These are phyloP conservation scores for Spisula solida DNA, from an alignment of 2,888 invertebrate genomes.

Conservation along the genomic window DNA sequence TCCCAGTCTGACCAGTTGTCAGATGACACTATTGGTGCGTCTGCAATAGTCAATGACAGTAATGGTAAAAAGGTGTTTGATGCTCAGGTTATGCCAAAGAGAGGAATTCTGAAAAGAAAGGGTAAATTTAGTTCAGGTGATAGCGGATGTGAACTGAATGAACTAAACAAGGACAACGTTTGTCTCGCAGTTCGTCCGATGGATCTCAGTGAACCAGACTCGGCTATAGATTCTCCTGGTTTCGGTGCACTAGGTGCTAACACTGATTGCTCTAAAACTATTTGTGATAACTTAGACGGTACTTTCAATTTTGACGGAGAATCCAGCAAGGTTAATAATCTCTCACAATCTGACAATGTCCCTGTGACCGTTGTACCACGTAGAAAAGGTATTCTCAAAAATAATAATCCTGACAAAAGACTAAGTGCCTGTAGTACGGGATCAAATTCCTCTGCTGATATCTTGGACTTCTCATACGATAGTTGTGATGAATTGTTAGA, in stretches of 20 bases:
- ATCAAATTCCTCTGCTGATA: slow-evolving; percentile 86
- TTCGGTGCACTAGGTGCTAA: slow-evolving; percentile 30
- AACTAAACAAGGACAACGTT: slow-evolving; percentile 59
- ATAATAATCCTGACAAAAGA: slow-evolving; percentile 78
- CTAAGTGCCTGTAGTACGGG: slow-evolving; percentile 84
- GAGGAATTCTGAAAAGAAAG: slow-evolving; percentile 83
- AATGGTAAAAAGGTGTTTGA: slow-evolving; percentile 78
- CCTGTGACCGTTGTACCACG: slow-evolving; percentile 72
- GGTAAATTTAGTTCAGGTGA: slow-evolving; percentile 82
- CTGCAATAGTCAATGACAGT: slow-evolving; percentile 41
- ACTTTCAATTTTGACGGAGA: slow-evolving; percentile 57
- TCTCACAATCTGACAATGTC: slow-evolving; percentile 31
- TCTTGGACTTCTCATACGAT: slow-evolving; percentile 86
- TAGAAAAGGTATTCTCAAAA: slow-evolving; percentile 82
- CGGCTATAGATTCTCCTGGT: slow-evolving; percentile 67
- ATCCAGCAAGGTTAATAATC: not conserved
- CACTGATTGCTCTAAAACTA: slow-evolving; percentile 41
- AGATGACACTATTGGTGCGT: slow-evolving; percentile 31
- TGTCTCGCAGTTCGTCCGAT: slow-evolving; percentile 47
- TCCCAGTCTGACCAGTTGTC: slow-evolving; percentile 36
- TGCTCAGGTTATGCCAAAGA: slow-evolving; percentile 81
- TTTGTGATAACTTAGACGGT: slow-evolving; percentile 32
- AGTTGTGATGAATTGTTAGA: slow-evolving; percentile 79
- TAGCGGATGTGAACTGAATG: slow-evolving; percentile 80
- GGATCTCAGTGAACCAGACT: slow-evolving; percentile 72